Evolutionary conservation across 2,113 vertebrate genomes (phyloP).

Genomic region (Noctilio leporinus): DNA sequence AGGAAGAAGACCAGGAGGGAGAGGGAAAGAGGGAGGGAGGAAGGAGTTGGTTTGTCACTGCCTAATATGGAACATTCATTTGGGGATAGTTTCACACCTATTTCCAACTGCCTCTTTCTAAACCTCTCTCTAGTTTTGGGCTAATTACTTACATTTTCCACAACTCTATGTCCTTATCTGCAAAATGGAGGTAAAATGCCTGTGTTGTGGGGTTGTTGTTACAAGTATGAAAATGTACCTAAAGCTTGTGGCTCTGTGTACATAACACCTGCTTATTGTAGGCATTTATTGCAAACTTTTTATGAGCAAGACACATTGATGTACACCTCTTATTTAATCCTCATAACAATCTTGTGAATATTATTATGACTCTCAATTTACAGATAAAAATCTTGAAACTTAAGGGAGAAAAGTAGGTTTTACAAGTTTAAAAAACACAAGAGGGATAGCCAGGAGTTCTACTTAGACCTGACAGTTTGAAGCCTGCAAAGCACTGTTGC

Average conservation of each 20-base stretch:
- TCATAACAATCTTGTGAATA: not conserved
- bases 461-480: not conserved
- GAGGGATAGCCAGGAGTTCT: not conserved
- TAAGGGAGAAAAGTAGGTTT: not conserved
- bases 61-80: not conserved
- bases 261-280: not conserved
- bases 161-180: not conserved
- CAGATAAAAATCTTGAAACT: not conserved
- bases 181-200: not conserved
- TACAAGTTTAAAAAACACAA: not conserved
- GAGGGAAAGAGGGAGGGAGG: not conserved
- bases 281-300: not conserved
- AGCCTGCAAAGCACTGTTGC: not conserved
- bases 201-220: not conserved
- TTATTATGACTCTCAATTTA: conserved; percentile 8
- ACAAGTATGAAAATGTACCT: not conserved
- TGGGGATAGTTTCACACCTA: not conserved
- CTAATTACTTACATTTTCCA: not conserved
- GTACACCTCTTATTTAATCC: not conserved
- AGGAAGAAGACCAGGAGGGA: too few relatives aligned
- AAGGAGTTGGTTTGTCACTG: not conserved
- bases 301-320: not conserved
- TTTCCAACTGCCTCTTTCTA: not conserved
- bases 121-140: not conserved
- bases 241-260: not conserved